phyloP scores from a whole-genome alignment of 2,888 invertebrate genomes.

The Trissoscelio sp. region DNA sequence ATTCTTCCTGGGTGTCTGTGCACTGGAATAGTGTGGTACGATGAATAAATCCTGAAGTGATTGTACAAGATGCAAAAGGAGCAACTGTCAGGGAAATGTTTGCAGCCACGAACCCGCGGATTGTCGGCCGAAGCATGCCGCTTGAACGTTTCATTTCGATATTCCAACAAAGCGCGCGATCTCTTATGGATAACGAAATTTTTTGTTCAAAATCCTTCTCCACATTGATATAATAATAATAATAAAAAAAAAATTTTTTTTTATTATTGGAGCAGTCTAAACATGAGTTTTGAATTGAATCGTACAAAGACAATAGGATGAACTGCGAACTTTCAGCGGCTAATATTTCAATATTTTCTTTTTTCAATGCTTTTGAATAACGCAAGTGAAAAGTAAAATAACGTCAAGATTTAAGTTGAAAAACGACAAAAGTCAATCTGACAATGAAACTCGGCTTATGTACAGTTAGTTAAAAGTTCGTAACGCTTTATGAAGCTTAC shows the following conservation, averaged over 20 bases:
- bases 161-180: slow-evolving; percentile 4
- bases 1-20: slow-evolving; percentile 65
- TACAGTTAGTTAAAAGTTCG: slow-evolving; percentile 45
- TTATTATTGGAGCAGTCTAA: too few species aligned
- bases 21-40: slow-evolving; percentile 55
- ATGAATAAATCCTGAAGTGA: slow-evolving; percentile 62
- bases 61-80: slow-evolving; percentile 61
- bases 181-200: not conserved
- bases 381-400: slow-evolving; percentile 2
- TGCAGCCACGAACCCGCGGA: slow-evolving; percentile 19
- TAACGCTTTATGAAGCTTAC: slow-evolving; percentile 33
- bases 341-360: not conserved
- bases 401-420: slow-evolving; percentile 8
- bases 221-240: too few species aligned
- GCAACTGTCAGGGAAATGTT: slow-evolving; percentile 54
- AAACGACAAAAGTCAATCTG: slow-evolving; percentile 40
- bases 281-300: too few species aligned
- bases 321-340: too few species aligned
- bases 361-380: not conserved
- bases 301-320: too few species aligned
- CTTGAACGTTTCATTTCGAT: slow-evolving; percentile 42
- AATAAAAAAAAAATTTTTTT: not conserved
- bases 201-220: too few species aligned
- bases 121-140: slow-evolving; percentile 10
- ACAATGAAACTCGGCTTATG: slow-evolving; percentile 41